phyloP scores from a whole-genome alignment of 1,140 invertebrate species.

The Tribolium castaneum region DNA sequence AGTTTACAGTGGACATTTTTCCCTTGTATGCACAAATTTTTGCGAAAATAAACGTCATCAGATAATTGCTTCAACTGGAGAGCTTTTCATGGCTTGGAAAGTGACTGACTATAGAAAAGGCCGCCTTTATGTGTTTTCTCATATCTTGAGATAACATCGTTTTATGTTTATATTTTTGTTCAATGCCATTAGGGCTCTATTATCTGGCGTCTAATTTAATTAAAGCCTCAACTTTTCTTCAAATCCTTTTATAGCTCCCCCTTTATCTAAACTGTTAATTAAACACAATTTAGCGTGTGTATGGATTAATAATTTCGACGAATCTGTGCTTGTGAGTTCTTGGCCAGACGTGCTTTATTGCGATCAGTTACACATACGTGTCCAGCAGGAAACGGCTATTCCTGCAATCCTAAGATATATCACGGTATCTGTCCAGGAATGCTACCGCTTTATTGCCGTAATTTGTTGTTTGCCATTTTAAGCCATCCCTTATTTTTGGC shows the following conservation, averaged over 20 bases:
- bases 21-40: not conserved
- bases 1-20: too few species aligned
- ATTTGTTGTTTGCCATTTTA: not conserved
- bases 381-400: not conserved
- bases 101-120: not conserved
- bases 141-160: not conserved
- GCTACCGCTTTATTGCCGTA: not conserved
- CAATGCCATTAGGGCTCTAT: conserved; percentile 2
- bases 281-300: not conserved
- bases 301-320: not conserved
- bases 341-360: not conserved
- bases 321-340: not conserved
- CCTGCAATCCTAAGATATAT: not conserved
- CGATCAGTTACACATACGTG: not conserved
- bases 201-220: not conserved
- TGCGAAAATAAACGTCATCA: conserved; percentile 1
- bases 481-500: not conserved
- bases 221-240: not conserved
- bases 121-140: conserved; percentile 10
- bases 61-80: not conserved
- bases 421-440: not conserved
- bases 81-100: not conserved
- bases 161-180: conserved; percentile 21
- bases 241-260: not conserved
- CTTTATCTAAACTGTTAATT: not conserved